Conservation (phyloP, 2,113 vertebrate genomes). For the Pandion haliaetus region DNA sequence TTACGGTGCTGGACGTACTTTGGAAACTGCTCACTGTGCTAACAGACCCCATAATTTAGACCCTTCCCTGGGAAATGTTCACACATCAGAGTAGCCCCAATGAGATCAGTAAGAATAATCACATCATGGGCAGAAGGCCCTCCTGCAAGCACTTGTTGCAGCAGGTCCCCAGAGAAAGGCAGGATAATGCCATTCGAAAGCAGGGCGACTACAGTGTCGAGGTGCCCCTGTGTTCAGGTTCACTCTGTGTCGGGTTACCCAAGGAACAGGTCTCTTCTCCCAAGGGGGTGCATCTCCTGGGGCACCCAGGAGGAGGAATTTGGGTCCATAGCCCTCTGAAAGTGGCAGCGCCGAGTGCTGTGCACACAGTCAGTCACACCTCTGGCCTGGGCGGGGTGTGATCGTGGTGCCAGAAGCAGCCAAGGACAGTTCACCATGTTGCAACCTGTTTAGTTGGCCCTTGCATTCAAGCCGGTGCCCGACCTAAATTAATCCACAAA, state of each 20-base stretch:
- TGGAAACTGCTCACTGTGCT: neutral
- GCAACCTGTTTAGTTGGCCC: neutral
- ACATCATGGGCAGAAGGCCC: neutral
- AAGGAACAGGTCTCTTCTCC: neutral
- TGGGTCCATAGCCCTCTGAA: neutral
- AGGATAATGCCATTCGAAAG: neutral
- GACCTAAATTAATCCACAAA: neutral
- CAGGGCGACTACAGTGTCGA: fast-evolving
- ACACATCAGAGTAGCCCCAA: neutral
- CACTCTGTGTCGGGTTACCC: neutral
- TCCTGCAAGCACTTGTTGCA: neutral
- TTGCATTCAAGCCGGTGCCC: neutral
- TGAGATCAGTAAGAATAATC: neutral
- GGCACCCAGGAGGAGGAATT: neutral
- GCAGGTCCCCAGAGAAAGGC: neutral
- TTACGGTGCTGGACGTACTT: neutral
- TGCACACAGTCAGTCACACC: neutral
- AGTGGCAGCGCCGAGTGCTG: neutral
- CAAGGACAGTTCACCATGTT: neutral
- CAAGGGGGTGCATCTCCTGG: neutral
- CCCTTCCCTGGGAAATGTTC: neutral
- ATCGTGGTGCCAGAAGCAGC: neutral
- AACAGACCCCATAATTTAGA: neutral
- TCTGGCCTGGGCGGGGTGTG: neutral
- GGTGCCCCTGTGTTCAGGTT: neutral